Base-by-base conservation (phyloP, 2,888 invertebrate species). In the Helicoverpa assulta region DNA sequence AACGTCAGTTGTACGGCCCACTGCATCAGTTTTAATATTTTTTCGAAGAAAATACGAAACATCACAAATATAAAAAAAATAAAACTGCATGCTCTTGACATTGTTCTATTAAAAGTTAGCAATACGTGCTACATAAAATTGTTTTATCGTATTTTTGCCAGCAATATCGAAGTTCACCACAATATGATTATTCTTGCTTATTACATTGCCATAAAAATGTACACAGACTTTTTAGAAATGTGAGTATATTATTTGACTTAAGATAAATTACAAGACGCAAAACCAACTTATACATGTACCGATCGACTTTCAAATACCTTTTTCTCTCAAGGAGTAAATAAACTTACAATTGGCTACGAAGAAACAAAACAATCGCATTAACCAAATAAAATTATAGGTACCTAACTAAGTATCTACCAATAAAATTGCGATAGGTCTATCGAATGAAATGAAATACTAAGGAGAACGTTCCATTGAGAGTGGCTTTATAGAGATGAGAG, bases 401-500 rank as follows among this genome's bases (percentile, higher is more conserved):
- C 16, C 12, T 26, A 26, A 26, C 1, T 12, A 12, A 21, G 47
- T n/a, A 47, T 7, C 10, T 19, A 47, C 1, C 19, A 10, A 61
- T 21, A 50, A 18, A 60, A 61, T 47, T 56, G 7, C n/a, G 16
- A 14, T 8, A 7, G 29, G 33, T 10, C 29, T 26, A 18, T 21
- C 18, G 18, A 67, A 63, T 59, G 14, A 54, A 63, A 59, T 71
- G 19, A 56, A 67, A 67, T 53, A 43, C 59, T 76, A 10, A 29
- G 60, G 54, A 63, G 40, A 63, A 60, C 51, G 55, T 40, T 19
- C 51, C n/a, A 66, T 69, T 60, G 26, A 73, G 56, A 68, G 57
- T 56, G 51, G 54, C 18, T 65, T 21, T 55, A 57, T 50, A 52
- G 37, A 65, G 67, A 70, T 64, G 57, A 76, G 62, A 73, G 53